These are phyloP conservation scores for Reinhardtius hippoglossoides DNA, from an alignment of 2,113 vertebrate species.

Conservation along the genomic window DNA sequence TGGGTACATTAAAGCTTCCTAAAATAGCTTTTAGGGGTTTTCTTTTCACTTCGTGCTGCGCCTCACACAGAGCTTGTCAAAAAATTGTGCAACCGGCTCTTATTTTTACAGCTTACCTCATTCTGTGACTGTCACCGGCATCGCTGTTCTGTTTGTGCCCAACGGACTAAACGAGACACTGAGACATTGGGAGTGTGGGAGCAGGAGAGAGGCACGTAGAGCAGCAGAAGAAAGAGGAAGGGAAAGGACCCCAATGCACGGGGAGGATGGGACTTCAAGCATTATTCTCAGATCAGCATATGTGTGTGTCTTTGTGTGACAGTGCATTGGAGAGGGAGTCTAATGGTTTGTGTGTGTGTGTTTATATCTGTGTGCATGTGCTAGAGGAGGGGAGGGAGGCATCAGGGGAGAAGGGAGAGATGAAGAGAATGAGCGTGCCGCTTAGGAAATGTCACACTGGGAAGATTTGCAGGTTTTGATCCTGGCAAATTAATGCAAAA, in stretches of 20 bases:
- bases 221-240: conserved; percentile 61
- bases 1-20: conserved; percentile 76
- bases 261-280: conserved; percentile 74
- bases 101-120: conserved; percentile 78
- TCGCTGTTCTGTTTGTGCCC: conserved; percentile 74
- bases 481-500: conserved; percentile 99
- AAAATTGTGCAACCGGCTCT: conserved; percentile 72
- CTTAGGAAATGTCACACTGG: conserved; percentile 97
- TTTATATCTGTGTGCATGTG: conserved; percentile 61
- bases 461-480: conserved; percentile 99
- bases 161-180: conserved; percentile 71
- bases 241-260: conserved; percentile 65
- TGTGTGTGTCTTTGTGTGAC: conserved; percentile 78
- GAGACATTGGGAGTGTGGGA: conserved; percentile 72
- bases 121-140: conserved; percentile 74
- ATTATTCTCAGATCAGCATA: conserved; percentile 77
- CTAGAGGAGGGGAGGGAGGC: conserved; percentile 58
- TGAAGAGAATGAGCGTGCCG: conserved; percentile 85
- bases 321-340: conserved; percentile 67
- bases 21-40: conserved; percentile 76
- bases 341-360: conserved; percentile 63
- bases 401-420: conserved; percentile 79
- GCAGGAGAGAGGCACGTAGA: conserved; percentile 60
- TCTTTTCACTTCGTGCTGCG: conserved; percentile 70
- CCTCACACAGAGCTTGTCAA: conserved; percentile 79